Base-by-base conservation (phyloP, 1,140 invertebrate genomes). In the Heliconius hewitsoni region DNA sequence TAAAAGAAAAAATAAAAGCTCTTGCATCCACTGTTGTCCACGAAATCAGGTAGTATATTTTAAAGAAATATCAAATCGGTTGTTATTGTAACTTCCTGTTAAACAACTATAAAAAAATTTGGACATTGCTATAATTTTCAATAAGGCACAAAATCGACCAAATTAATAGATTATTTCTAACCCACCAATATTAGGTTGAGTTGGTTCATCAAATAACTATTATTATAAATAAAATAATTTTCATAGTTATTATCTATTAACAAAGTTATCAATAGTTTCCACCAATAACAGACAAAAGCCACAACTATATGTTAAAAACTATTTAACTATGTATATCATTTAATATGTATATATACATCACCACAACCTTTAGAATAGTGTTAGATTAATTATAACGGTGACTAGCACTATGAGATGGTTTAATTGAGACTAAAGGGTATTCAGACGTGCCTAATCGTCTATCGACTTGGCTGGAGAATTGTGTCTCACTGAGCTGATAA, bases 381-480 rank as follows among this genome's bases (percentile, higher is more conserved):
- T 50, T 52, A 72, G 11, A 72, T 76, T 80, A 80, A 76, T 76
- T 79, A 80, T 73, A 72, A 73, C 79, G 72, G 74, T 80, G 74
- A 76, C 70, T 73, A n/a, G 71, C 78, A 73, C 37, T 73, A 60
- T 74, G 37, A 76, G 80, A 75, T 66, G 73, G 39, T 71, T 70
- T 70, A 78, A 81, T 81, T 81, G 74, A 77, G 76, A 19, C 76
- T 75, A 71, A 75, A 78, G 80, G 72, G 66, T 71, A 57, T 78
- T 78, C 80, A 81, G 66, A 81, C 80, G 80, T 81, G 80, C 72
- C 60, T 78, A 81, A 81, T 81, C 80, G 73, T 39, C 66, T 75
- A 76, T 80, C 74, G 34, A 76, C 66, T 79, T 55, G 42, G 27
- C 55, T 46, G 19, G 57, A 76, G 75, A 71, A 34, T 71, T 50